Conservation (phyloP, 2,888 invertebrate species). For the Cremastinae sp. region DNA sequence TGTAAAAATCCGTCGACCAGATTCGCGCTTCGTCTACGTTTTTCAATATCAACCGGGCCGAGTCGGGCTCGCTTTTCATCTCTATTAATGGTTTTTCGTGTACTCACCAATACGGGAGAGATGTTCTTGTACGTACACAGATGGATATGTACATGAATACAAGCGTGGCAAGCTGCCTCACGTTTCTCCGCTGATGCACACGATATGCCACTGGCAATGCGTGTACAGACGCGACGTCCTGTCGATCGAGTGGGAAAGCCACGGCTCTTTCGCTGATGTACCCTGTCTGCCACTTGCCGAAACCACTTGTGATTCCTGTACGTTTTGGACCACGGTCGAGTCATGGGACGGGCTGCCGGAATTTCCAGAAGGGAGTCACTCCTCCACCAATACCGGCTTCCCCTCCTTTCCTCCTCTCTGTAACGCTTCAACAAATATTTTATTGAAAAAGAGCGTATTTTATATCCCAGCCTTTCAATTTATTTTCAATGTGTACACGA, state of each 20-base stretch:
- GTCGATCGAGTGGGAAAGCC: constrained; percentile 51
- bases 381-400: no score
- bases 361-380: not conserved
- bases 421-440: constrained; percentile 47
- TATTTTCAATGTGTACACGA: constrained; percentile 15
- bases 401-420: no score
- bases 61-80: constrained; percentile 57
- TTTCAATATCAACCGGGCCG: constrained; percentile 59
- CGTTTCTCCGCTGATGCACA: constrained; percentile 33
- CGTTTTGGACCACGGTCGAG: constrained; percentile 33
- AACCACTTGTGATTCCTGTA: constrained; percentile 58
- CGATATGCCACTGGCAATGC: constrained; percentile 46
- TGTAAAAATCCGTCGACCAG: constrained; percentile 58
- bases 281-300: constrained; percentile 54
- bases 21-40: constrained; percentile 58
- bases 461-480: constrained; percentile 33
- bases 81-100: constrained; percentile 60
- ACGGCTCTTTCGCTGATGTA: constrained; percentile 25
- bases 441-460: constrained; percentile 39
- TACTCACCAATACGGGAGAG: constrained; percentile 6
- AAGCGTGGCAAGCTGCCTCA: constrained; percentile 18
- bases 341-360: constrained; percentile 24
- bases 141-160: not conserved
- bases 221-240: constrained; percentile 50
- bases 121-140: not conserved